Evolutionary conservation across 2,888 invertebrate genomes (phyloP).

Genomic region (Epinotia ramella): DNA sequence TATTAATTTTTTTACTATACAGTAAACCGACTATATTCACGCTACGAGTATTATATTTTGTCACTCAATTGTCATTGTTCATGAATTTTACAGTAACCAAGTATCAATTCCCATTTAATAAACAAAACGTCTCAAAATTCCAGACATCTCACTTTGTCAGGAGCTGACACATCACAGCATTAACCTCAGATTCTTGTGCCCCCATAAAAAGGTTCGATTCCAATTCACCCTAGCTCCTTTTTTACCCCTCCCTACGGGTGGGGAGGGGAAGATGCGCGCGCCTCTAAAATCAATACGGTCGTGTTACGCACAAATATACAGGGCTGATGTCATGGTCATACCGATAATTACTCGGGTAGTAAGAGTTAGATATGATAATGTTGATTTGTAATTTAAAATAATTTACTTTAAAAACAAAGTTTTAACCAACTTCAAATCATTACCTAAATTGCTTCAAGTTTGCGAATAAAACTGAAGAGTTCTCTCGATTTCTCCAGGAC

Average conservation of each 20-base stretch:
- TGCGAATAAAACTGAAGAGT: no score
- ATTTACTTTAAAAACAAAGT: no score
- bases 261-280: slow-evolving; percentile 75
- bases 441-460: no score
- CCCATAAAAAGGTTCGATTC: slow-evolving; percentile 82
- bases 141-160: slow-evolving; percentile 53
- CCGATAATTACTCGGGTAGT: slow-evolving; percentile 44
- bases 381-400: no score
- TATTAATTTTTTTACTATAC: no score
- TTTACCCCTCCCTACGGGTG: slow-evolving; percentile 55
- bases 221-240: slow-evolving; percentile 78
- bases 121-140: slow-evolving; percentile 48
- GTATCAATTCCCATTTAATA: slow-evolving; percentile 13
- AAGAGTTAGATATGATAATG: slow-evolving; percentile 12
- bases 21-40: no score
- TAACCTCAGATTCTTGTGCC: slow-evolving; percentile 78
- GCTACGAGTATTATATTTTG: neutral
- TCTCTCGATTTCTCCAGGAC: no score
- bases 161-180: slow-evolving; percentile 68
- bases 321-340: slow-evolving; percentile 75
- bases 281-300: slow-evolving; percentile 82
- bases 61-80: neutral
- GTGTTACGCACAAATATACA: slow-evolving; percentile 80
- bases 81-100: neutral
- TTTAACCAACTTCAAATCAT: no score